Percentiles rank a stretch among this genome's conserved stretches.
Conservation (phyloP, 2,113 vertebrate species). For the Gasterosteus nipponicus region DNA sequence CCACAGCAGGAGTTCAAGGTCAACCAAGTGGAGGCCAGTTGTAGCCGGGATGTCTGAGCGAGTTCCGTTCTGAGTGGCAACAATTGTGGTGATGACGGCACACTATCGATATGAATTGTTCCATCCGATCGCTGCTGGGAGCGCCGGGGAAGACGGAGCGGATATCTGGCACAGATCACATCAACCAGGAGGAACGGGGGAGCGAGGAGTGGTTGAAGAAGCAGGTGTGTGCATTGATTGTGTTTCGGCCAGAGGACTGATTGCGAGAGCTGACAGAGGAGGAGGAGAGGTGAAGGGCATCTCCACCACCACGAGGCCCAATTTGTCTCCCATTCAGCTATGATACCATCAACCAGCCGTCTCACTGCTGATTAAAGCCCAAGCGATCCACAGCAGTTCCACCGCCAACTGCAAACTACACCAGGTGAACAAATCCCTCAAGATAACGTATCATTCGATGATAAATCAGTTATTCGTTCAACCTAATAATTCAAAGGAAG, state of each 20-base stretch:
- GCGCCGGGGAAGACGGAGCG: constrained; percentile 1
- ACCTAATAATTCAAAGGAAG: background rate
- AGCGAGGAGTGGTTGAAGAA: background rate
- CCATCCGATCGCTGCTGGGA: background rate
- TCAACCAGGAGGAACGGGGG: constrained; percentile 20
- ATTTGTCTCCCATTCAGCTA: constrained; percentile 48
- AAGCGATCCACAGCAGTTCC: background rate
- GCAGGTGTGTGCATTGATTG: constrained; percentile 40
- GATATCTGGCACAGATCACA: constrained; percentile 24
- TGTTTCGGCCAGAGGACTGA: constrained; percentile 24
- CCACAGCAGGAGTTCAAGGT: background rate
- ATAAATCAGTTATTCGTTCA: background rate
- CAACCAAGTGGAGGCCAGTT: background rate
- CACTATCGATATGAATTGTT: background rate
- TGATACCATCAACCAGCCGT: constrained; percentile 38
- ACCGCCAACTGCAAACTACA: background rate
- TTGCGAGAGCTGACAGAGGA: constrained; percentile 11
- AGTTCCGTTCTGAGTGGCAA: background rate
- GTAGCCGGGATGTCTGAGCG: background rate
- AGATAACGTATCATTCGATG: background rate
- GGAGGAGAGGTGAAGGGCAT: constrained; percentile 53
- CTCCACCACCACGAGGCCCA: constrained; percentile 33
- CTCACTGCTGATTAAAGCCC: constrained; percentile 23
- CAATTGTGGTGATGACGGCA: background rate
- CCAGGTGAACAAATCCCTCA: background rate